These are phyloP conservation scores for Holothuria leucospilota DNA, from an alignment of 53 echinoderm and acorn worm species.

Conservation along the genomic window DNA sequence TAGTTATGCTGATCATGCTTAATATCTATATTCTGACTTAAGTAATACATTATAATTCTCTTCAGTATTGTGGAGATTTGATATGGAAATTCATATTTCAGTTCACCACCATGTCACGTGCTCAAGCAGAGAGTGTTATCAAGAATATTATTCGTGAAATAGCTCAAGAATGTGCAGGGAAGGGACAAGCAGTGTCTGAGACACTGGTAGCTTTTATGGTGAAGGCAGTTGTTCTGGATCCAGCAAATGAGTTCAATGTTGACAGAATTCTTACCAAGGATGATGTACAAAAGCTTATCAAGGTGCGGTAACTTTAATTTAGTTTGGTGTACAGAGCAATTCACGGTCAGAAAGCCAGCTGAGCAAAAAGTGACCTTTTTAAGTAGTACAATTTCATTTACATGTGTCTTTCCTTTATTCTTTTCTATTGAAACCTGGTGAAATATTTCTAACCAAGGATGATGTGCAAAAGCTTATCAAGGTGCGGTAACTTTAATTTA, in stretches of 20 bases:
- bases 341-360: too few species aligned
- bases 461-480: constrained; percentile 98
- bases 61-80: too few species aligned
- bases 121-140: constrained; percentile 98
- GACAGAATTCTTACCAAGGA: constrained; percentile 98
- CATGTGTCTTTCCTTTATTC: too few species aligned
- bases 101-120: constrained; percentile 81
- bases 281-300: constrained; percentile 97
- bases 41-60: too few species aligned
- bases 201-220: constrained; percentile 99
- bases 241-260: constrained; percentile 97
- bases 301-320: constrained; percentile 57
- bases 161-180: constrained; percentile 98
- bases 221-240: constrained; percentile 96
- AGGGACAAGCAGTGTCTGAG: constrained; percentile 95
- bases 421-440: too few species aligned
- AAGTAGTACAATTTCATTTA: too few species aligned
- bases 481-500: constrained; percentile 48
- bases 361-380: too few species aligned
- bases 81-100: too few species aligned
- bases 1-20: too few species aligned
- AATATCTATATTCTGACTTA: too few species aligned
- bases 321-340: too few species aligned
- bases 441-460: constrained; percentile 72
- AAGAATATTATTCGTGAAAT: constrained; percentile 99